A percentile compares a stretch with the other conserved stretches of the same genome.
Evolutionary conservation across 1,140 invertebrate genomes (phyloP).

Genomic region (Pemphigus obesinymphae): DNA sequence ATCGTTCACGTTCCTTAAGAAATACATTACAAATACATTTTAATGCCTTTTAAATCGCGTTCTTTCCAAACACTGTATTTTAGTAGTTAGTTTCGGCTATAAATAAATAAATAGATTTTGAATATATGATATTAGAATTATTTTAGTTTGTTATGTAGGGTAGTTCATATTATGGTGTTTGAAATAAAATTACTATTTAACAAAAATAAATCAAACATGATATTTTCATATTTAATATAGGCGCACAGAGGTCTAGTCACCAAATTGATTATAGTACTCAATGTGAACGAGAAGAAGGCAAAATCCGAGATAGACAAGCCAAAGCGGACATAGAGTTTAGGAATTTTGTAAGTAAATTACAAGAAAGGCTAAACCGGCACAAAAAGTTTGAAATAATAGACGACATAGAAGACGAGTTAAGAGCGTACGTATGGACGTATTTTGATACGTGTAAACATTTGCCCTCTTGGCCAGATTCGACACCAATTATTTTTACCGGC

Average conservation of each 20-base stretch:
- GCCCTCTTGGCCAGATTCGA: slow-evolving; percentile 7
- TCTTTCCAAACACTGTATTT: too few relatives aligned
- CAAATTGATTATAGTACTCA: not conserved
- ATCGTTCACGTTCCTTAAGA: too few relatives aligned
- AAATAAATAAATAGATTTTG: too few relatives aligned
- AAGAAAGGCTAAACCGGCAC: not conserved
- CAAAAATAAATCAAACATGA: not conserved
- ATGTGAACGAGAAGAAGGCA: not conserved
- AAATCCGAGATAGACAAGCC: not conserved
- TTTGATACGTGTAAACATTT: not conserved
- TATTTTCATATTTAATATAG: not conserved
- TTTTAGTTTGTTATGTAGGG: too few relatives aligned
- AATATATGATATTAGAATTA: too few relatives aligned
- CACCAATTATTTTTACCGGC: not conserved
- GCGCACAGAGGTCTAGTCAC: not conserved
- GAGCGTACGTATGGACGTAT: not conserved
- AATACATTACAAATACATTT: too few relatives aligned
- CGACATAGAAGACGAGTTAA: not conserved
- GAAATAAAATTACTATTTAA: too few relatives aligned
- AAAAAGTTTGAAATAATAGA: not conserved
- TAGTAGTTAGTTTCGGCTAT: too few relatives aligned
- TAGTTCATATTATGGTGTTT: too few relatives aligned
- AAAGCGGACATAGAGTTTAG: not conserved
- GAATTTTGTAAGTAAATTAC: not conserved
- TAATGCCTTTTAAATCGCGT: too few relatives aligned